Conservation (phyloP, 2,797 vertebrate species). For the Crocidura indochinensis region DNA sequence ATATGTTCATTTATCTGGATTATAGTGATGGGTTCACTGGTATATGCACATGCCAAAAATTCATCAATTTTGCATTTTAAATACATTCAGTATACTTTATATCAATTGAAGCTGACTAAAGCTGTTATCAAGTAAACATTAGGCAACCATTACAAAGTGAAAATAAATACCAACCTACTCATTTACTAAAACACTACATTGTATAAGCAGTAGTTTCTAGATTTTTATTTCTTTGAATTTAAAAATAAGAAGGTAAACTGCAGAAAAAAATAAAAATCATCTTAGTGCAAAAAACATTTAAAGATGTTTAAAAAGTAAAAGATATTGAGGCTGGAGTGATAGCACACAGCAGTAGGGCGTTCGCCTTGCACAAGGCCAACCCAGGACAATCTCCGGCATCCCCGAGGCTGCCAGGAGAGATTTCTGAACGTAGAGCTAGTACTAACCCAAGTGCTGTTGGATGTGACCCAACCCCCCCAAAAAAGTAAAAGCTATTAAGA, state of each 20-base stretch:
- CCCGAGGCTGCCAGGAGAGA: no score
- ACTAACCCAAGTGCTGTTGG: no score
- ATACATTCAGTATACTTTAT: neutral
- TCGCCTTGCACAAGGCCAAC: no score
- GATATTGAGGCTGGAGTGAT: no score
- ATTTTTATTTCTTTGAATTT: conserved; percentile 26
- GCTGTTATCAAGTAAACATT: conserved; percentile 19
- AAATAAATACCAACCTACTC: neutral
- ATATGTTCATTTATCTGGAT: neutral
- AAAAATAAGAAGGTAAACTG: conserved; percentile 18
- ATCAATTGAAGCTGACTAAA: conserved; percentile 24
- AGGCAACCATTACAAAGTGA: conserved; percentile 8
- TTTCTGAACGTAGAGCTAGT: no score
- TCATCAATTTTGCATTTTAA: neutral
- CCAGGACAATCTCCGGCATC: no score
- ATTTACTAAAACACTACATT: neutral
- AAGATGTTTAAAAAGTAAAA: neutral
- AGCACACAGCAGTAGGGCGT: no score
- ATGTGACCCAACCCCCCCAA: no score
- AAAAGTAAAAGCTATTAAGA: no score
- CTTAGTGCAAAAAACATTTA: conserved; percentile 1
- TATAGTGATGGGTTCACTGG: neutral
- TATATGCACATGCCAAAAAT: neutral
- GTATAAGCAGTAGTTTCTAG: conserved; percentile 10
- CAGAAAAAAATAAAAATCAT: conserved; percentile 24